Evolutionary conservation across 2,888 invertebrate genomes (phyloP).

Genomic region (Stenurella melanura): DNA sequence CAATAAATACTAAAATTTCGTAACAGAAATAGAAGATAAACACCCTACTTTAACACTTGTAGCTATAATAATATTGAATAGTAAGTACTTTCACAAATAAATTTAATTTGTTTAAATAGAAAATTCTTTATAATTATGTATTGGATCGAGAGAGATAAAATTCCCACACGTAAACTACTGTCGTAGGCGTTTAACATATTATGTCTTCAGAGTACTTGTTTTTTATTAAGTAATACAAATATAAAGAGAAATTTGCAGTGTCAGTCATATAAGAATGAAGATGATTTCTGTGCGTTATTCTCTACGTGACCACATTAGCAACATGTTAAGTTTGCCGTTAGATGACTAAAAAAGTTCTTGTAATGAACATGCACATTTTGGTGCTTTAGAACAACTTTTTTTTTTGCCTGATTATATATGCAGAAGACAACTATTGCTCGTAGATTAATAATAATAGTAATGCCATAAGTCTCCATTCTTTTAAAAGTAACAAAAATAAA

Average conservation of each 20-base stretch:
- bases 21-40: constrained; percentile 30
- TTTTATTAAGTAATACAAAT: constrained; percentile 10
- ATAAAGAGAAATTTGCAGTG: constrained; percentile 18
- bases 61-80: constrained; percentile 20
- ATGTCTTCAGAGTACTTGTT: constrained; percentile 1
- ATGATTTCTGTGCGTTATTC: background rate
- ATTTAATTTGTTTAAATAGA: constrained; percentile 37
- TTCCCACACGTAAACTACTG: constrained; percentile 30
- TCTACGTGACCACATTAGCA: background rate
- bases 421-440: too few relatives aligned
- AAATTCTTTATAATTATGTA: constrained; percentile 26
- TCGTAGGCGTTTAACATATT: constrained; percentile 26
- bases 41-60: constrained; percentile 22
- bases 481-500: too few relatives aligned
- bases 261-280: constrained; percentile 5
- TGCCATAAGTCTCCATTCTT: too few relatives aligned
- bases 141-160: constrained; percentile 14
- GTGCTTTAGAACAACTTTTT: too few relatives aligned
- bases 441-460: too few relatives aligned
- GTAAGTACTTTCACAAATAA: constrained; percentile 34
- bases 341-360: too few relatives aligned
- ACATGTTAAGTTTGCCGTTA: too few relatives aligned
- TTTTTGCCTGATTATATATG: too few relatives aligned
- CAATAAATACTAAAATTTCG: constrained; percentile 33
- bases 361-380: too few relatives aligned